phyloP scores from a whole-genome alignment of 2,888 invertebrate species.

The Pyrrhosoma nymphula region DNA sequence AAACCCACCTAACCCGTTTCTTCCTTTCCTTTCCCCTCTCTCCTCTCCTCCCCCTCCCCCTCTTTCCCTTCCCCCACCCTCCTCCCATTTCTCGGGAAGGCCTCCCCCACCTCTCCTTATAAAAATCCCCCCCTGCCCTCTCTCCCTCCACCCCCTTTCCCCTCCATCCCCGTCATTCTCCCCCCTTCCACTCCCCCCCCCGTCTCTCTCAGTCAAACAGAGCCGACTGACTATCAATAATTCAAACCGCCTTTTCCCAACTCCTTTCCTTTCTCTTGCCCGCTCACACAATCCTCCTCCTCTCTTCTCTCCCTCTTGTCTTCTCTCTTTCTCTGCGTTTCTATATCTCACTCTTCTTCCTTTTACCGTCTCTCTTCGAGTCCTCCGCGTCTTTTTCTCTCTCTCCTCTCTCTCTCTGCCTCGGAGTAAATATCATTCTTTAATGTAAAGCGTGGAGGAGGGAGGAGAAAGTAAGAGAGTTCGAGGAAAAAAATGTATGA shows the following conservation, averaged over 20 bases:
- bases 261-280: constrained; percentile 16
- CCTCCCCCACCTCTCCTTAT: not conserved
- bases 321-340: not conserved
- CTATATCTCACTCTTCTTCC: not conserved
- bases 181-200: constrained; percentile 24
- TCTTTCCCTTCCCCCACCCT: not conserved
- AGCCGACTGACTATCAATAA: constrained; percentile 66
- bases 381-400: not conserved
- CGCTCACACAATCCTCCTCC: not conserved
- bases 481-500: not conserved
- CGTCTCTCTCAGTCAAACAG: constrained; percentile 63
- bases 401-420: not conserved
- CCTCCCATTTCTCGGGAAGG: not conserved
- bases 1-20: constrained; percentile 67
- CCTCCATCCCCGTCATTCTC: not conserved
- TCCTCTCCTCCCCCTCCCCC: not conserved
- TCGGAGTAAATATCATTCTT: not conserved
- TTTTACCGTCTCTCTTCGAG: not conserved
- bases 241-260: constrained; percentile 61
- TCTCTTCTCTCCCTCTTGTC: not conserved
- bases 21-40: constrained; percentile 36
- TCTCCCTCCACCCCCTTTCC: not conserved
- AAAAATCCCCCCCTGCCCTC: not conserved
- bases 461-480: not conserved
- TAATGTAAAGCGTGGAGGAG: not conserved